Base-by-base conservation (phyloP, 2,113 vertebrate species). In the Atlantisia rogersi region DNA sequence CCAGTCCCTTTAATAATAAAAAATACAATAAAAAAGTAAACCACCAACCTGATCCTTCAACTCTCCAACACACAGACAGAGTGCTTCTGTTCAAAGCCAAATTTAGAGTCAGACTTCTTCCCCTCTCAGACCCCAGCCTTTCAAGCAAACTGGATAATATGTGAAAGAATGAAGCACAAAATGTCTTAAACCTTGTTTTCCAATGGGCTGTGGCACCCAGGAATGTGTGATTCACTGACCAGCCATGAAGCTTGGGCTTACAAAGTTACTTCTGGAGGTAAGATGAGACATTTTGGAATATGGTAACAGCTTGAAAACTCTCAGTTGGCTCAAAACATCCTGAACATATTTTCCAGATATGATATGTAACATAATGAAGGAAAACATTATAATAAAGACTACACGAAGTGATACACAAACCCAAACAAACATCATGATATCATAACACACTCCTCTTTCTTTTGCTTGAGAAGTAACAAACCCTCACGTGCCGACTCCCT, bases 221-320 rank as follows among this genome's bases (percentile, higher is more conserved):
- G 79, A 96, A 95, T 88, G 79, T 90, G 53, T 83, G 79, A 95
- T 86, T 96, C 94, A 94, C 22, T 50, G 59, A 24, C 55, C 50
- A 86, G 79, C 44, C 92, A 92, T 74, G 86, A 83, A 85, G 82
- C 40, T 40, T 19, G 11, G 5, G 21, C 44, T 86, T 77, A 21
- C n/a, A 69, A 90, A 82, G 40, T 67, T 86, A 62, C 68, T 85
- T 82, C 59, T 74, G 63, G 90, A 86, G 26, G 42, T 68, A 85
- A 90, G 40, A 92, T 29, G 50, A 94, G 50, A 70, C 83, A 37
- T n/a, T 39, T n/a, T 2, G 3, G 46, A 80, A 58, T 28, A 50
- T 1, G 21, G 10, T 18, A 69, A 31, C 21, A 70, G 59, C n/a
- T 83, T 81, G 42, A n/a, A 48, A 67, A 77, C 17, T 48, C 4